Evolutionary conservation across 2,888 invertebrate genomes (phyloP), one percentile per base, ranked within the genome.

Genomic region (Sinelater perroti): DNA sequence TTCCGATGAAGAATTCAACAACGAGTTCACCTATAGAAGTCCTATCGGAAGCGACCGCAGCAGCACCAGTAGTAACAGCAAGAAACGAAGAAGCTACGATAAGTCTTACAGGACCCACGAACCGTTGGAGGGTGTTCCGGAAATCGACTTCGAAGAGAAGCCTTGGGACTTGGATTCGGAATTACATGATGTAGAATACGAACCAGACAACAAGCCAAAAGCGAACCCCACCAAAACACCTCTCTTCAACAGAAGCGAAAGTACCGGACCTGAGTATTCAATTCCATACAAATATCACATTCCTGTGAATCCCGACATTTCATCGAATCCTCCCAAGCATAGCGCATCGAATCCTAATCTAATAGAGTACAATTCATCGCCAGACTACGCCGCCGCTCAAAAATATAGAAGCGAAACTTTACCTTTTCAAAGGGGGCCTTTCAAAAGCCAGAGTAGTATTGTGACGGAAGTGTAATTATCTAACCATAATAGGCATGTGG

Each of bases 101-200:
- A 88, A 85, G 77, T 87, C 87, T 46, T 95, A 95, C 76, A 84
- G 88, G 65, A 95, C 94, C 6, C 82, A 92, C 73, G 94, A 95
- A 79, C 94, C 94, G 46, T 78, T 94, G 64, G 78, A 79, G 57
- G 82, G 82, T 49, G 85, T 87, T 71, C 91, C 93, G 30, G 83
- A 87, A 61, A 83, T 87, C 67, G 90, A 90, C 59, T 93, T 93
- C 79, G 90, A 90, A 66, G 88, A 89, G 64, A 91, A 91, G 77
- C 85, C 86, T 59, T 90, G 89, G 87, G 91, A 91, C 75, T 78
- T 91, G 49, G 87, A 87, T 45, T 80, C 80, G 60, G 35, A 59
- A 1, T 7, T 50, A 20, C 47, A 53, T 8, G 56, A 60, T 7
- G 50, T 56, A 5, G 62, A 63, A 13, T 62, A 51, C 24, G 53